Base-by-base conservation (phyloP, 2,113 vertebrate species). In the Eptatretus burgeri region DNA sequence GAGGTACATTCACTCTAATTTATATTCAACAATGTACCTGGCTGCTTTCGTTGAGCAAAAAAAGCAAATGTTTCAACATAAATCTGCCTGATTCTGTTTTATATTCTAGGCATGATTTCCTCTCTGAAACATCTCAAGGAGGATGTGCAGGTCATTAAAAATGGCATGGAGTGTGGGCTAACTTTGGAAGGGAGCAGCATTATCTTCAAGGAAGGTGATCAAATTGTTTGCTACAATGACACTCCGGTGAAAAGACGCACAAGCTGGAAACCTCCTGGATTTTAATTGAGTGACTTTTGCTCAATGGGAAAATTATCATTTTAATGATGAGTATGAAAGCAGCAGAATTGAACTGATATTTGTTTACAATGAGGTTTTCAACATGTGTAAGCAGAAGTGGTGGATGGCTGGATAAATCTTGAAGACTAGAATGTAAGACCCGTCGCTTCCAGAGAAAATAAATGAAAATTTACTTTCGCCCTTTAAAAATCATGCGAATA, bases 71-170 rank as follows among this genome's bases (percentile, higher is more conserved):
- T 41, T 41, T 41, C 27, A 41, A 41, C 27, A 41, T 41, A 41
- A 41, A 41, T 41, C 27, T 41, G 27, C 27, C 27, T 41, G 7
- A 41, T 41, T 41, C 64, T 1, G 1, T 62, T 50, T 70, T 50
- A n/a, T 20, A 63, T 62, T 63, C 12, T 66, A 96, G 88, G 91
- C 27, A 74, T 64, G 11, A 64, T 89, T 62, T 74, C 72, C 1
- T 76, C 84, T 10, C 52, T 98, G 71, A 93, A 82, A 71, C 85
- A 98, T 66, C 81, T 82, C 66, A 93, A 86, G 68, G 80, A 86
- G 52, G 82, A 89, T 1, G 76, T 82, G 11, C 75, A 74, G 69
- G 64, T 74, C 5, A 78, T 84, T 66, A 84, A 77, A 76, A 70
- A 20, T 0, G 89, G 89, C 52, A 82, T 88, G 81, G 91, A 98